Evolutionary conservation across 2,888 invertebrate species (phyloP), one percentile per base, ranked within the genome.

Genomic region (Elegia similella): DNA sequence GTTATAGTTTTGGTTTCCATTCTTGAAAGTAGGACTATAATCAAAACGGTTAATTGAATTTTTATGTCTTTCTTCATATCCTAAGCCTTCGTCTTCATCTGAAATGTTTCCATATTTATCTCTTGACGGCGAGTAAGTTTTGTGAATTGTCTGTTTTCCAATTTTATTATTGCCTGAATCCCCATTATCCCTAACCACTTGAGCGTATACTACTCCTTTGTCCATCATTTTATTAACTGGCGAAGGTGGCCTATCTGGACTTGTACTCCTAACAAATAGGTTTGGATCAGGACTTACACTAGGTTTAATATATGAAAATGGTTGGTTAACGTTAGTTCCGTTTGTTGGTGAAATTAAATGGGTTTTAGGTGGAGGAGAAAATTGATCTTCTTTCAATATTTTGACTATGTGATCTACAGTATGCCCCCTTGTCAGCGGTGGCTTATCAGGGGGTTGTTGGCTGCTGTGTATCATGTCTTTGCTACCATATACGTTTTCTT

Each of bases 31-130:
- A 59, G 92, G 89, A 52, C 90, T 86, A 64, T 93, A 92, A 54
- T 88, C 84, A 61, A 83, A 84, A 57, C 74, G 81, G 56, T 83
- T 82, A 34, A 79, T 75, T 6, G 77, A 66, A 64, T 82, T 78
- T 64, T 88, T 88, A 56, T 91, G 84, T 55, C 88, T 86, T 61
- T 94, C 94, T 74, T 96, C 96, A 57, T 95, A 94, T 1, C 96
- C 96, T n/a, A 96, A 82, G 0, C 96, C 96, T 80, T 96, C 96
- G 66, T 96, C 96, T 75, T 96, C 96, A 75, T 96, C 96, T 10
- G 95, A 95, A 57, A 93, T 91, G 57, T 93, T 93, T 8, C 84
- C 80, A 73, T 86, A 80, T 78, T 92, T 87, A 69, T 93, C 84
- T 78, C 84, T 87, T 76, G 73, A 68, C 60, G 92, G 84, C 5